Evolutionary conservation across 1,140 invertebrate species (phyloP), one percentile per base, ranked within the genome.

Genomic region (Drosophila kepulauana): DNA sequence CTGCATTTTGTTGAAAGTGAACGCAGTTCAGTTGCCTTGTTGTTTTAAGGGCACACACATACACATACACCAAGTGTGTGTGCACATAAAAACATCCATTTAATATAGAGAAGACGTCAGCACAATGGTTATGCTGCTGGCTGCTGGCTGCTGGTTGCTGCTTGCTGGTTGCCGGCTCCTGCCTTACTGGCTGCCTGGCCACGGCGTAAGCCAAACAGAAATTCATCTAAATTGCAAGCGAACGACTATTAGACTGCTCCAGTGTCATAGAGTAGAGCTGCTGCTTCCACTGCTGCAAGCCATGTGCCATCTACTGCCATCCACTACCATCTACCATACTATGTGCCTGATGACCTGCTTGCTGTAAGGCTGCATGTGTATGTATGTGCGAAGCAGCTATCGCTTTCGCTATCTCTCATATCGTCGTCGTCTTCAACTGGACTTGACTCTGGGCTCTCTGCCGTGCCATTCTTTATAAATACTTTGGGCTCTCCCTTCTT

Each of bases 181-280:
- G 56, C 3, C 30, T 52, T 28, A 41, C 65, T 28, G 25, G 13
- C 33, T 43, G 41, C 3, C 41, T 64, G 45, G 20, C 28, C 52
- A 15, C 10, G 7, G 38, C 56, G 28, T 59, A 70, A 70, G 72
- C 72, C 72, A 75, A 75, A 70, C 52, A 70, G 28, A 75, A 75
- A 70, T 69, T 70, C 72, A 75, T 75, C 72, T 75, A 75, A 75
- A 75, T 75, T 75, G 72, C 72, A 75, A 51, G 72, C 66, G 35
- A 75, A 75, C 64, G 65, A 69, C 65, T 69, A 62, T 74, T 62
- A 69, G 65, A 69, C 38, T 46, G 41, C 52, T 35, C 30, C 52
- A 25, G 10, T 56, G 13, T 5, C 16, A 25, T 20, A 8, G 8
- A 16, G 33, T 57, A 16, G 45, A 49, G 45, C 20, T 25, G 20